phyloP scores from a whole-genome alignment of 2,113 vertebrate genomes.

The Engraulis encrasicolus region DNA sequence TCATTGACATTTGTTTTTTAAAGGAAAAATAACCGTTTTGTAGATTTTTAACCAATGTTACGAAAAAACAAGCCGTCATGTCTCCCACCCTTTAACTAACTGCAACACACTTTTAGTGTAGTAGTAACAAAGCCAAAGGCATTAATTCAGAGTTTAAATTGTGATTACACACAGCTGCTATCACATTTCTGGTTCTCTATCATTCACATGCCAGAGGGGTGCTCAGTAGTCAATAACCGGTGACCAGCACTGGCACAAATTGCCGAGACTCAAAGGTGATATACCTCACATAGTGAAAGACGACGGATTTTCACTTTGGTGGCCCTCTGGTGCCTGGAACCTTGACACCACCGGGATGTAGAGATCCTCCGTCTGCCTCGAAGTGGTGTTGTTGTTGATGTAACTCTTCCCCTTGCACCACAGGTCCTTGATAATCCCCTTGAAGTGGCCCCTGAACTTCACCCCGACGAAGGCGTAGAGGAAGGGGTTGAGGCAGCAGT shows the following conservation, averaged over 20 bases:
- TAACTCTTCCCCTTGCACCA: slow-evolving; percentile 79
- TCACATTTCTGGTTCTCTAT: neutral
- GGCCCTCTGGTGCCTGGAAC: slow-evolving; percentile 60
- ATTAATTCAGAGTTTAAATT: neutral
- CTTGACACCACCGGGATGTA: slow-evolving; percentile 71
- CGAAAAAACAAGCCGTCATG: too few relatives aligned
- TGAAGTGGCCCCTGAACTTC: slow-evolving; percentile 87
- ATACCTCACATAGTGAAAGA: slow-evolving; percentile 78
- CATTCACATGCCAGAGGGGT: neutral
- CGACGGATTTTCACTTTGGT: slow-evolving; percentile 73
- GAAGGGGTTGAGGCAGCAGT: slow-evolving; percentile 91
- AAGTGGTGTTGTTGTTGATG: slow-evolving; percentile 58
- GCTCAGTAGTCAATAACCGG: neutral
- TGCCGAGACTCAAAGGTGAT: neutral
- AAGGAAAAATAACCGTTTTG: too few relatives aligned
- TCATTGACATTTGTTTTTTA: too few relatives aligned
- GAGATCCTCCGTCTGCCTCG: slow-evolving; percentile 71
- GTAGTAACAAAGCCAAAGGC: neutral
- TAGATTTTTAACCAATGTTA: too few relatives aligned
- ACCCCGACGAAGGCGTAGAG: slow-evolving; percentile 93
- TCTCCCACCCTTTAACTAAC: too few relatives aligned
- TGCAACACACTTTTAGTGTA: neutral
- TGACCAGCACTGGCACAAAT: neutral
- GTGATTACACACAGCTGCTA: neutral
- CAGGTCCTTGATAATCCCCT: slow-evolving; percentile 76